Percentiles rank a stretch among this genome's conserved stretches.
These are phyloP conservation scores for Toxostoma redivivum DNA, from an alignment of 2,113 vertebrate species.

Conservation along the genomic window DNA sequence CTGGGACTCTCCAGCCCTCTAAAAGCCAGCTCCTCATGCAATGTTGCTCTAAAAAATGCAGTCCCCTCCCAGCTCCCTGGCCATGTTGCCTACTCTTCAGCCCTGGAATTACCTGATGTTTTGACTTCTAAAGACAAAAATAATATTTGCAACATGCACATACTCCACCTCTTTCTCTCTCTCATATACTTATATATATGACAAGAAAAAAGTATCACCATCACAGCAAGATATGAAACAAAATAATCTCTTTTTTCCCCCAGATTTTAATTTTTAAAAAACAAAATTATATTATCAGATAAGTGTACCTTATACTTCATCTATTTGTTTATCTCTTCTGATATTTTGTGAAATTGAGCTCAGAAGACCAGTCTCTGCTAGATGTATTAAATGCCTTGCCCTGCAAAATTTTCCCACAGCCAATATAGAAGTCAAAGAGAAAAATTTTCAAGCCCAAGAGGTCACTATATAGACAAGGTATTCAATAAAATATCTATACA, in stretches of 20 bases:
- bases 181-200: not conserved
- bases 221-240: not conserved
- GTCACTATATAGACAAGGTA: not conserved
- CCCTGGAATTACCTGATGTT: not conserved
- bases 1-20: not conserved
- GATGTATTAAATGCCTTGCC: not conserved
- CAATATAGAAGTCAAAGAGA: not conserved
- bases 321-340: not conserved
- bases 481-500: not conserved
- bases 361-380: not conserved
- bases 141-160: not conserved
- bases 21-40: not conserved
- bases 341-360: not conserved
- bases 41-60: not conserved
- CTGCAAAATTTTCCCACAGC: not conserved
- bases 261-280: not conserved
- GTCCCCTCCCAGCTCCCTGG: not conserved
- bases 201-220: not conserved
- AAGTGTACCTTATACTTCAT: not conserved
- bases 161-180: not conserved
- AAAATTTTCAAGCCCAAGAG: not conserved
- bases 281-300: not conserved
- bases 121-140: not conserved
- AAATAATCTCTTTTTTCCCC: rapidly evolving
- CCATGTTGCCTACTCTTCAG: not conserved